Percentiles rank a stretch among this genome's conserved stretches.
phyloP scores from a whole-genome alignment of 2,113 vertebrate genomes.

The Vombatus ursinus region DNA sequence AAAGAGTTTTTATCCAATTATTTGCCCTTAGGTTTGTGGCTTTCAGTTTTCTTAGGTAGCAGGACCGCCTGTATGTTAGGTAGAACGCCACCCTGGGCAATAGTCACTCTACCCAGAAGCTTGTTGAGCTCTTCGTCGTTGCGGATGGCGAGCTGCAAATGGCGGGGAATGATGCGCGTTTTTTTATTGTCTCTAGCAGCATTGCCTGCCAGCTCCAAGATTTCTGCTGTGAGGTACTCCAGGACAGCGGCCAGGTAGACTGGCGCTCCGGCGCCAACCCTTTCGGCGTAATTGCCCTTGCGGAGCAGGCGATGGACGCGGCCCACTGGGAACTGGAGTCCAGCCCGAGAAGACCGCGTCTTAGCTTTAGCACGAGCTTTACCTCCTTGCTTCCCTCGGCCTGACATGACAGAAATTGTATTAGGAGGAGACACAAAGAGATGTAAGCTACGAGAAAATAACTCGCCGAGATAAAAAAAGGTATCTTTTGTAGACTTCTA shows the following conservation, averaged over 20 bases:
- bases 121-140: conserved; percentile 94
- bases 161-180: conserved; percentile 91
- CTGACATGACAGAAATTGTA: conserved; percentile 80
- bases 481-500: conserved; percentile 68
- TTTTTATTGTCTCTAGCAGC: conserved; percentile 93
- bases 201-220: conserved; percentile 81
- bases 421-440: rapidly evolving
- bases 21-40: conserved; percentile 87
- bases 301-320: conserved; percentile 90
- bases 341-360: conserved; percentile 90
- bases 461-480: rapidly evolving
- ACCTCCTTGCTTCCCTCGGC: conserved; percentile 89
- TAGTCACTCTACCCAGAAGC: conserved; percentile 88
- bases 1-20: conserved; percentile 48
- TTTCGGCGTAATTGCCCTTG: conserved; percentile 91
- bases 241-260: conserved; percentile 89
- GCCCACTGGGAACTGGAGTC: conserved; percentile 92
- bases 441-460: rapidly evolving
- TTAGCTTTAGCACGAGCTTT: conserved; percentile 92
- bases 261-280: conserved; percentile 89
- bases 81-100: conserved; percentile 89
- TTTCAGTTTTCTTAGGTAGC: conserved; percentile 91
- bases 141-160: conserved; percentile 91
- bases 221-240: conserved; percentile 84
- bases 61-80: conserved; percentile 93